Evolutionary conservation across 2,888 invertebrate species (phyloP).

Genomic region (Drosophila setosimentum): DNA sequence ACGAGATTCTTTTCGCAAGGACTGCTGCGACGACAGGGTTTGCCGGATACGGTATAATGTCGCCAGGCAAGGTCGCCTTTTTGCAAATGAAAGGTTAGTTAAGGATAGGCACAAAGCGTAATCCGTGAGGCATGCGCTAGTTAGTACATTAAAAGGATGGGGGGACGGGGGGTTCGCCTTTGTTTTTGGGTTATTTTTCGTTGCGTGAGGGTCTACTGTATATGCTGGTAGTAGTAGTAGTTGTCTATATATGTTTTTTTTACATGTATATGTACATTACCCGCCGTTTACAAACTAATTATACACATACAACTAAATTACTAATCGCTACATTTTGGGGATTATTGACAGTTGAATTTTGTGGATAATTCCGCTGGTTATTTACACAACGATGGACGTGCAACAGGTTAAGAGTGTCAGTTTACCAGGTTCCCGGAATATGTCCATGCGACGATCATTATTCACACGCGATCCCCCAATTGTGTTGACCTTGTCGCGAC

Average conservation of each 20-base stretch:
- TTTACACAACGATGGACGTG: conserved; percentile 83
- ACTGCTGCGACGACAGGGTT: conserved; percentile 90
- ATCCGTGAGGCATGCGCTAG: conserved; percentile 26
- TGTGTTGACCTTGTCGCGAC: conserved; percentile 86
- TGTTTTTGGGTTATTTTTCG: conserved; percentile 25
- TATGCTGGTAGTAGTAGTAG: conserved; percentile 48
- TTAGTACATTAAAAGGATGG: conserved; percentile 31
- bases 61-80: conserved; percentile 88
- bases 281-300: conserved; percentile 59
- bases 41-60: conserved; percentile 92
- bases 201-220: conserved; percentile 43
- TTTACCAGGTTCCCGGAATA: conserved; percentile 86
- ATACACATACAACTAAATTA: conserved; percentile 37
- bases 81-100: conserved; percentile 72
- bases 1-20: conserved; percentile 90
- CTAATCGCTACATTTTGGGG: conserved; percentile 26
- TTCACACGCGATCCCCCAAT: conserved; percentile 85
- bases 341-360: conserved; percentile 35
- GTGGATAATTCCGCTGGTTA: conserved; percentile 53
- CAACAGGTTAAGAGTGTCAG: conserved; percentile 84
- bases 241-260: conserved; percentile 10
- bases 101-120: conserved; percentile 9
- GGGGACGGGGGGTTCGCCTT: conserved; percentile 50
- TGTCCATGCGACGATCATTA: conserved; percentile 85
- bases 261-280: conserved; percentile 44